Conservation (phyloP, 2,797 vertebrate species). For the Falco biarmicus region DNA sequence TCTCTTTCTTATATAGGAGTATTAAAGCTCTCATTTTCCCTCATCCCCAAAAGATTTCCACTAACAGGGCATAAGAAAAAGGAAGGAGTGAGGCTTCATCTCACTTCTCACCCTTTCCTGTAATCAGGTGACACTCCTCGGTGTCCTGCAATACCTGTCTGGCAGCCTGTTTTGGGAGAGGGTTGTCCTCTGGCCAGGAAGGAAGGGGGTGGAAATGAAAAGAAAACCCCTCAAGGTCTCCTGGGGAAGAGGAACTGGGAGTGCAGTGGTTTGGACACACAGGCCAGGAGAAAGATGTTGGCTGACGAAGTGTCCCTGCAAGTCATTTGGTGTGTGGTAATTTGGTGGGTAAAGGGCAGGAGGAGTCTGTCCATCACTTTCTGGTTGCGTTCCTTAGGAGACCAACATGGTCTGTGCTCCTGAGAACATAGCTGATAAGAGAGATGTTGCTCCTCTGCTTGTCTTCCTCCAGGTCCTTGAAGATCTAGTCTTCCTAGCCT, state of each 20-base stretch:
- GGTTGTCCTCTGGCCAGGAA: slow-evolving; percentile 24
- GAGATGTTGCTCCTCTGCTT: neutral
- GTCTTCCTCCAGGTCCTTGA: neutral
- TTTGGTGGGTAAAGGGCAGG: neutral
- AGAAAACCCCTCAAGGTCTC: neutral
- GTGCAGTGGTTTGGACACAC: neutral
- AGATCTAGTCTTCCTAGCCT: neutral
- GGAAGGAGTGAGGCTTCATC: slow-evolving; percentile 19
- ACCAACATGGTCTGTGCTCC: rapidly evolving
- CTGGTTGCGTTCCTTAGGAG: neutral
- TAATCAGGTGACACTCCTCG: neutral
- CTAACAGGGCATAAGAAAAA: neutral
- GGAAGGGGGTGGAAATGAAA: slow-evolving; percentile 8
- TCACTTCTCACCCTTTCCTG: slow-evolving; percentile 9
- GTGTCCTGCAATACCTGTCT: slow-evolving; percentile 31
- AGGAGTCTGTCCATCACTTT: neutral
- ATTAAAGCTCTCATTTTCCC: neutral
- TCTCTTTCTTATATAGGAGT: neutral
- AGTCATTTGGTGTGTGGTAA: neutral
- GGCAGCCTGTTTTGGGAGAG: slow-evolving; percentile 17
- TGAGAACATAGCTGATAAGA: neutral
- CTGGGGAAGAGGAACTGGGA: neutral
- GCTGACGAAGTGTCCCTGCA: neutral
- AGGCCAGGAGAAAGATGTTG: neutral
- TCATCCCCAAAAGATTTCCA: neutral